Conservation (phyloP, 2,113 vertebrate genomes). For the Prionailurus bengalensis region DNA sequence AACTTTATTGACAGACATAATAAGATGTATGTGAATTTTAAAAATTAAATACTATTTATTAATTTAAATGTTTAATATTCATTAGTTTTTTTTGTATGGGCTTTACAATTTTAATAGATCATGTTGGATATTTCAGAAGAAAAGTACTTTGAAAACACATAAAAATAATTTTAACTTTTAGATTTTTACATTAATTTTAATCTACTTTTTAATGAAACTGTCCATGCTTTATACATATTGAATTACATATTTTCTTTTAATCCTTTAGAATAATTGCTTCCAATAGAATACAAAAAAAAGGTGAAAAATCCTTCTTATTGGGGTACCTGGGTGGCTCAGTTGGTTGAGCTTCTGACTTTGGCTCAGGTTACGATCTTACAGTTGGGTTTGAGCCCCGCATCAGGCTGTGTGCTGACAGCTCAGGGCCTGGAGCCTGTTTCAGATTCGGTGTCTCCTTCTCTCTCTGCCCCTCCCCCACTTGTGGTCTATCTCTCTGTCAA, state of each 20-base stretch:
- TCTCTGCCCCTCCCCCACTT: too few relatives aligned
- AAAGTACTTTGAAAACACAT: neutral
- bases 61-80: neutral
- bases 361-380: too few relatives aligned
- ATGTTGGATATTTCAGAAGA: neutral
- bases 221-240: neutral
- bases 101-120: slow-evolving; percentile 17
- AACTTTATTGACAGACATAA: neutral
- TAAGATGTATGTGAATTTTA: neutral
- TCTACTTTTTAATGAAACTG: neutral
- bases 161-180: slow-evolving; percentile 29
- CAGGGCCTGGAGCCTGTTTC: too few relatives aligned
- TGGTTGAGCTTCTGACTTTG: too few relatives aligned
- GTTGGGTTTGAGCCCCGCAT: too few relatives aligned
- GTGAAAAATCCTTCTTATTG: neutral
- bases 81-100: neutral
- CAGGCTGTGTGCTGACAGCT: too few relatives aligned
- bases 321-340: too few relatives aligned
- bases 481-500: too few relatives aligned
- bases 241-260: neutral
- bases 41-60: neutral
- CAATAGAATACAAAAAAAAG: neutral
- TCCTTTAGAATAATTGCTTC: neutral
- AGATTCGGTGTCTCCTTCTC: too few relatives aligned
- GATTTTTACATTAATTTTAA: neutral